phyloP scores from a whole-genome alignment of 2,797 vertebrate genomes.

The Halcyon chelicuti region DNA sequence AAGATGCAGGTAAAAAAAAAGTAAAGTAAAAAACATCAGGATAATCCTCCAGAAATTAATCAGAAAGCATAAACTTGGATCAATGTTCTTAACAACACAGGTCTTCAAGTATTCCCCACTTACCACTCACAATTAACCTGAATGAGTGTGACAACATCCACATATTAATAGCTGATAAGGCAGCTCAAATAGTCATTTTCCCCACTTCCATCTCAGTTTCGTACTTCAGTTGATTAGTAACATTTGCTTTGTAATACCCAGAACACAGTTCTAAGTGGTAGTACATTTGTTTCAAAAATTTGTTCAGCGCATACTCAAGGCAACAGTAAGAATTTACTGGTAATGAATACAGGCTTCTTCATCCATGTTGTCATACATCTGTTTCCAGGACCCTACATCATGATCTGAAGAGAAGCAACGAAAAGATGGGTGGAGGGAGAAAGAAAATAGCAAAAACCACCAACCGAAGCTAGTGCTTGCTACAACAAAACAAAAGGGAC shows the following conservation, averaged over 20 bases:
- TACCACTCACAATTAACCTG: background rate
- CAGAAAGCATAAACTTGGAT: background rate
- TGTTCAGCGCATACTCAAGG: background rate
- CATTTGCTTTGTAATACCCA: background rate
- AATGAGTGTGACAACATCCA: background rate
- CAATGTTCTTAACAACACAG: background rate
- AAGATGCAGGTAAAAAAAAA: background rate
- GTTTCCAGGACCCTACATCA: background rate
- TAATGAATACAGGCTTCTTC: background rate
- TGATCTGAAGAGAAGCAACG: background rate
- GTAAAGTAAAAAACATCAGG: background rate
- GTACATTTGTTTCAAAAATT: background rate
- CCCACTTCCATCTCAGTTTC: background rate
- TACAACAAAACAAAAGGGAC: slow-evolving; percentile 9
- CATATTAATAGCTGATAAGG: background rate
- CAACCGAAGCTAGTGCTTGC: background rate
- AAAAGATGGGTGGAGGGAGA: background rate
- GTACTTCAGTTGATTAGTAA: background rate
- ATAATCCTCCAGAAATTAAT: background rate
- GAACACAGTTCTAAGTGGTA: background rate
- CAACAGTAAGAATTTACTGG: background rate
- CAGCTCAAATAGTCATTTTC: background rate
- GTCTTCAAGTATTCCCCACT: background rate
- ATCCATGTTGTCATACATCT: background rate
- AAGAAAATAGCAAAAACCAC: background rate